These are phyloP conservation scores for Arge pagana DNA, from an alignment of 2,888 invertebrate species.

Conservation along the genomic window DNA sequence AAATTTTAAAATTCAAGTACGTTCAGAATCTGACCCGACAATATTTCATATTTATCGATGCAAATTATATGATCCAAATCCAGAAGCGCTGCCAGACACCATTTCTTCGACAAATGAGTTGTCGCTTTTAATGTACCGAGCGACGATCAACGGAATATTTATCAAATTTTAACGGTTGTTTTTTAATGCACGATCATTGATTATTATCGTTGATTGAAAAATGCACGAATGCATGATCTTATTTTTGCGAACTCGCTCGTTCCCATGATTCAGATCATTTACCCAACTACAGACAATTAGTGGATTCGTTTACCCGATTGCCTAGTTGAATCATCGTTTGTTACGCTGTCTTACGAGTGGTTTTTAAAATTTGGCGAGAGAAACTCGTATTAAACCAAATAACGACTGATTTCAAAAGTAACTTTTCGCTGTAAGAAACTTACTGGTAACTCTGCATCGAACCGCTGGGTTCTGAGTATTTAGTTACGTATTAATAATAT, in stretches of 20 bases:
- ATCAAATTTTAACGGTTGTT: too few species aligned
- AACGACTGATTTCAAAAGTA: slow-evolving; percentile 44
- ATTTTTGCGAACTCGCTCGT: too few species aligned
- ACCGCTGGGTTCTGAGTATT: slow-evolving; percentile 29
- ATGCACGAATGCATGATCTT: too few species aligned
- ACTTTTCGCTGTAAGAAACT: slow-evolving; percentile 18
- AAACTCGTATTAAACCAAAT: slow-evolving; percentile 42
- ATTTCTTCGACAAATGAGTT: too few species aligned
- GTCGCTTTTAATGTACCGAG: too few species aligned
- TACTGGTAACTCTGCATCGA: slow-evolving; percentile 23
- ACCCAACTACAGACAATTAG: neutral
- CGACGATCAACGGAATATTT: too few species aligned
- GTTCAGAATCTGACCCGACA: slow-evolving; percentile 1
- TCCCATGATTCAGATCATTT: neutral
- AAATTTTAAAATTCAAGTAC: neutral
- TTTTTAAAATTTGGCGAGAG: slow-evolving; percentile 28
- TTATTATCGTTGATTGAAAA: slow-evolving; percentile 10
- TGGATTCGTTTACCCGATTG: neutral
- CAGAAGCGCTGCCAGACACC: neutral
- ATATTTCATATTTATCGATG: neutral
- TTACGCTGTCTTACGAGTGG: slow-evolving; percentile 2
- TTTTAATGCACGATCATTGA: too few species aligned
- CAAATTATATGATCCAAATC: neutral
- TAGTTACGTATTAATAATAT: slow-evolving; percentile 32
- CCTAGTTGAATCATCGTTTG: slow-evolving; percentile 16